Evolutionary conservation across 1,140 invertebrate species (phyloP), one percentile per base, ranked within the genome.

Genomic region (Drosophila kurseongensis): DNA sequence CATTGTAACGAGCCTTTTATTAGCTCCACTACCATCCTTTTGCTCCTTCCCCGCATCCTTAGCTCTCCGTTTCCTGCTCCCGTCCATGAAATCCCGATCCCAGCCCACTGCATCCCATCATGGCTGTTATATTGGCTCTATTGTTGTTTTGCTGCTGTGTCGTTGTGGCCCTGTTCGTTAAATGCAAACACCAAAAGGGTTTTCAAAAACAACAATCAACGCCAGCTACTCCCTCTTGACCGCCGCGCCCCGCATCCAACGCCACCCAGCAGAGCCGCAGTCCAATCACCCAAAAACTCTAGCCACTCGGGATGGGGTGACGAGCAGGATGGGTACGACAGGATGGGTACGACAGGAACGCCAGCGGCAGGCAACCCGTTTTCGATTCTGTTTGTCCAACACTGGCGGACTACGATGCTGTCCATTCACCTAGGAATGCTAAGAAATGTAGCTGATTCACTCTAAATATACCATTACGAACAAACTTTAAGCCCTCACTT

Each of bases 161-260:
- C 75, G 83, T 82, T 83, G 83, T 67, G 83, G 84, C 77, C 80
- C 78, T 88, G 84, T 88, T 89, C 83, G 83, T 88, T 88, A 88
- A 88, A 88, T 88, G 83, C 83, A 88, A 88, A 88, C 83, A 88
- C 84, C 85, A 88, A 88, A 86, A 83, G 84, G 83, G 84, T 88
- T 89, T 83, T 83, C 67, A 61, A 75, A 80, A 82, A 69, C 78
- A 78, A 71, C 78, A 85, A 85, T 72, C 67, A 77, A 83, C 66
- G 73, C 80, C 80, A 75, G 59, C 80, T 75, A 75, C 55, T 63
- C 74, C 65, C 50, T 42, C 12, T 32, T 32, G 29, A 32, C 57
- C 41, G 18, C 52, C 47, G 23, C n/a, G 36, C 23, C 41, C 48
- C 9, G 50, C 35, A 5, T 12, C 48, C 50, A 14, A 58, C 45